Percentiles rank a stretch among this genome's conserved stretches.
phyloP scores from a whole-genome alignment of 2,113 vertebrate genomes.

The Polypterus bichir region DNA sequence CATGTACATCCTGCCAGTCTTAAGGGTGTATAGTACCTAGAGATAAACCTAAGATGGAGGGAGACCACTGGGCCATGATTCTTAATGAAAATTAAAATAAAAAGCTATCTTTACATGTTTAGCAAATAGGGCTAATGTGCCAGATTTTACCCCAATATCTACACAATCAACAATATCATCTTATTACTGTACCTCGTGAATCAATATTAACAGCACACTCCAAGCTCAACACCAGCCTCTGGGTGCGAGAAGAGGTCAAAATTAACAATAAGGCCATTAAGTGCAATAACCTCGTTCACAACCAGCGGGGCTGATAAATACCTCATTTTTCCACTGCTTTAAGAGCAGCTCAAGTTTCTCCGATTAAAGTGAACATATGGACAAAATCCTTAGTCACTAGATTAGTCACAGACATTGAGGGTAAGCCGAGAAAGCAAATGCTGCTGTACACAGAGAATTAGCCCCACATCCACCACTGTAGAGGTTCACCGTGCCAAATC shows the following conservation, averaged over 20 bases:
- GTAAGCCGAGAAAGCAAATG: constrained; percentile 38
- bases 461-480: constrained; percentile 27
- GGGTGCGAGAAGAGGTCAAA: constrained; percentile 37
- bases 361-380: constrained; percentile 43
- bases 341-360: constrained; percentile 26
- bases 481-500: constrained; percentile 8
- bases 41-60: too few relatives aligned
- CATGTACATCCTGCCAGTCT: too few relatives aligned
- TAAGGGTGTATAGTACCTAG: too few relatives aligned
- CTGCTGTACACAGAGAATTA: constrained; percentile 22
- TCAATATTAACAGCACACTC: too few relatives aligned
- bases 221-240: too few relatives aligned
- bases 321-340: neutral
- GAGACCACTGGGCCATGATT: too few relatives aligned
- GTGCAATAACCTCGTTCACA: constrained; percentile 3
- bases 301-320: constrained; percentile 3
- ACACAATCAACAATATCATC: too few relatives aligned
- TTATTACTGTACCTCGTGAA: too few relatives aligned
- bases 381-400: constrained; percentile 24
- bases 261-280: constrained; percentile 24
- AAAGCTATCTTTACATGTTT: too few relatives aligned
- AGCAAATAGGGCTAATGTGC: too few relatives aligned
- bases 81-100: too few relatives aligned
- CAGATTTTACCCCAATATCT: too few relatives aligned
- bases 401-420: constrained; percentile 34